Percentiles rank a stretch among this genome's conserved stretches.
Evolutionary conservation across 2,113 vertebrate genomes (phyloP).

Genomic region (Mungos mungo): DNA sequence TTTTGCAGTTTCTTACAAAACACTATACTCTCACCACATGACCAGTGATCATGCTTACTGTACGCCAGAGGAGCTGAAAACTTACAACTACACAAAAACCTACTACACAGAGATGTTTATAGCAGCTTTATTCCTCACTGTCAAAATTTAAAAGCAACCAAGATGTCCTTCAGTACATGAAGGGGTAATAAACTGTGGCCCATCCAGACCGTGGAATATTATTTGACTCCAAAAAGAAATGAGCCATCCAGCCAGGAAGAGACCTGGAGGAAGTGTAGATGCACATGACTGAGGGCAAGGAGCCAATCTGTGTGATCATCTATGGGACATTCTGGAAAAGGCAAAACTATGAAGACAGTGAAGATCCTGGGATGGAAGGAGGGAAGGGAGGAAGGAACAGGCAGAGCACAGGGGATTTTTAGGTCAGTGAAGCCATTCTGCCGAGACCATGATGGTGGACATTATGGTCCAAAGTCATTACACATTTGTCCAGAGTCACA

Average conservation of each 20-base stretch:
- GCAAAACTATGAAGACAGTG: background rate
- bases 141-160: background rate
- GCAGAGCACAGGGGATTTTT: background rate
- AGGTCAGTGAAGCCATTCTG: background rate
- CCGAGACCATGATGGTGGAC: rapidly evolving
- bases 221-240: background rate
- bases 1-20: background rate
- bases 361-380: no score
- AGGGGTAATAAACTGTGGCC: background rate
- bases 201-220: background rate
- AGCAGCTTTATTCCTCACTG: background rate
- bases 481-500: background rate
- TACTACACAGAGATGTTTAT: background rate
- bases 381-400: no score
- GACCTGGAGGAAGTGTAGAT: background rate
- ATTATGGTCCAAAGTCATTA: no score
- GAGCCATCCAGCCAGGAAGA: background rate
- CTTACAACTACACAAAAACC: background rate
- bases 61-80: background rate
- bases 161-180: background rate
- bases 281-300: background rate
- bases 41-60: background rate
- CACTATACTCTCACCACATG: background rate
- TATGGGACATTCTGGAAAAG: background rate
- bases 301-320: background rate